phyloP scores from a whole-genome alignment of 2,113 vertebrate species.

The Campylomormyrus tamandua region DNA sequence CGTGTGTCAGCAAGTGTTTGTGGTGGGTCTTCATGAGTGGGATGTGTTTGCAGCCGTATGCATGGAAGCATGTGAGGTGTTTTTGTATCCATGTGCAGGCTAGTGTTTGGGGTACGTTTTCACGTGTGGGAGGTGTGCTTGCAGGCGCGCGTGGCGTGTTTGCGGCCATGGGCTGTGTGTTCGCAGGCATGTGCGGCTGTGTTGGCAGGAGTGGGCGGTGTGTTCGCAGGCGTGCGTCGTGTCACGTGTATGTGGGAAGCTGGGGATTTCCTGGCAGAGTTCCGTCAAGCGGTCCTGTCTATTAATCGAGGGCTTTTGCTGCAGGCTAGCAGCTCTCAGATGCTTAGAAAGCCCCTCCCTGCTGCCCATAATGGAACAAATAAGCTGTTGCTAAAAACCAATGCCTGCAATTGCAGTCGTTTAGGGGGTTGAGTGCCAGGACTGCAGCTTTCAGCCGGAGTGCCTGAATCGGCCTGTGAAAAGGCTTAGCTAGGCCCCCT shows the following conservation, averaged over 20 bases:
- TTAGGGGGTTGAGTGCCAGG: background rate
- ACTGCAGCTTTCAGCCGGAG: background rate
- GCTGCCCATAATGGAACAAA: slow-evolving; percentile 13
- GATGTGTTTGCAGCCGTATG: background rate
- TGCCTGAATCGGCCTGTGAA: background rate
- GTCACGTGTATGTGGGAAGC: background rate
- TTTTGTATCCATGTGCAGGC: background rate
- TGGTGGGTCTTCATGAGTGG: background rate
- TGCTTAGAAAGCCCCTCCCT: slow-evolving; percentile 10
- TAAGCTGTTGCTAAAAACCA: slow-evolving; percentile 11
- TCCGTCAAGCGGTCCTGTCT: background rate
- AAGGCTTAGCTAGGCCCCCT: background rate
- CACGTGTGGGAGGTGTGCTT: background rate
- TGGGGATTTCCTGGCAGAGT: background rate
- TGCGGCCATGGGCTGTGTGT: background rate
- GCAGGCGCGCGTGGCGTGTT: background rate
- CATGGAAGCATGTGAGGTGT: background rate
- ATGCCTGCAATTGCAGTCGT: slow-evolving; percentile 5
- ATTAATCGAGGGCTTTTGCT: slow-evolving; percentile 10
- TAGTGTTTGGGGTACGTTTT: background rate
- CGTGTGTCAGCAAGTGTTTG: too few species aligned
- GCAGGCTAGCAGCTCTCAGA: background rate
- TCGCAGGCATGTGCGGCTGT: too few species aligned
- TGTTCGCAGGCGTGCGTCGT: background rate
- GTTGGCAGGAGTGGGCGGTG: too few species aligned